Conservation (phyloP, 1,140 invertebrate genomes). For the Solenopsis fugax region DNA sequence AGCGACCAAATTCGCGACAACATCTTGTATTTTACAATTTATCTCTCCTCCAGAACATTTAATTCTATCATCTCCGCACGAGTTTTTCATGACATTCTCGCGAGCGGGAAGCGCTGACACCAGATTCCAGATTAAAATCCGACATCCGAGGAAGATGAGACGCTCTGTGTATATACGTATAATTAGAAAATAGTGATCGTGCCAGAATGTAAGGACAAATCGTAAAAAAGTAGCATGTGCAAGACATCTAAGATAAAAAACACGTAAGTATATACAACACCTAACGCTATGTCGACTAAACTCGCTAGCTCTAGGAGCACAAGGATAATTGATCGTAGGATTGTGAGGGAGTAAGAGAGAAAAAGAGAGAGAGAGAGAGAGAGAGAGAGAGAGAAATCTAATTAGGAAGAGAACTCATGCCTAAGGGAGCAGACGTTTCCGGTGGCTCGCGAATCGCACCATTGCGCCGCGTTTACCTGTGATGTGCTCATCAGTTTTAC, state of each 20-base stretch:
- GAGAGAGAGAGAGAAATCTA: constrained; percentile 57
- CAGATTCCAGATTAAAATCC: neutral
- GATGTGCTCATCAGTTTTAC: neutral
- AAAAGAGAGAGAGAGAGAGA: constrained; percentile 23
- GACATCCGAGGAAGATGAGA: constrained; percentile 34
- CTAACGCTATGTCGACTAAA: constrained; percentile 81
- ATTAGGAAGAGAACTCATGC: constrained; percentile 72
- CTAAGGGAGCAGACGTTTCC: constrained; percentile 62
- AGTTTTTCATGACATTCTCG: neutral
- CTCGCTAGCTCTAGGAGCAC: constrained; percentile 80
- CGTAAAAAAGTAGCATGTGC: constrained; percentile 83
- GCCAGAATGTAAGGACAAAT: constrained; percentile 83
- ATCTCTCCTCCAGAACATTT: neutral
- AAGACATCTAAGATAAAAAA: constrained; percentile 85
- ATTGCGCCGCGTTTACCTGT: constrained; percentile 8
- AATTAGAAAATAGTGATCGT: constrained; percentile 76
- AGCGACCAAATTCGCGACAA: neutral
- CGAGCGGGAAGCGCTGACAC: neutral
- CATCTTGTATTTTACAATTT: neutral
- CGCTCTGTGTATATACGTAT: constrained; percentile 59
- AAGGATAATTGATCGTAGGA: constrained; percentile 69
- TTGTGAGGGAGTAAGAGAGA: constrained; percentile 8
- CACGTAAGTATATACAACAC: constrained; percentile 79
- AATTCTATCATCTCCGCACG: neutral
- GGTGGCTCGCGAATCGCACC: constrained; percentile 37